Conservation (phyloP, 2,888 invertebrate genomes). For the Linnaemya vulpina region DNA sequence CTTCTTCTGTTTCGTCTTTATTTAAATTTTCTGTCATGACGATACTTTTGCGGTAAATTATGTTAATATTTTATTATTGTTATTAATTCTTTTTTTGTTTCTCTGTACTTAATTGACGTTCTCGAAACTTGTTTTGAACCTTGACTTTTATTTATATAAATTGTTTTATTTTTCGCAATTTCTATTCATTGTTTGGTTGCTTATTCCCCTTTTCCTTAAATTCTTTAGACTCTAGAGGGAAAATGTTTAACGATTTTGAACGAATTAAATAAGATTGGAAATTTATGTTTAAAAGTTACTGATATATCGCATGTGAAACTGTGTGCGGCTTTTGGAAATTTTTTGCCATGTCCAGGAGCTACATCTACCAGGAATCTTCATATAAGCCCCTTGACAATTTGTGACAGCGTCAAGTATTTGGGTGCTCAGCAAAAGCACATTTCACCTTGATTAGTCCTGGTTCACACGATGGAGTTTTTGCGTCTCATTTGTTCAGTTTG, state of each 20-base stretch:
- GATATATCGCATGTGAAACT: too few species aligned
- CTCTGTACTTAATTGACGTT: constrained; percentile 52
- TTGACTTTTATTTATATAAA: constrained; percentile 65
- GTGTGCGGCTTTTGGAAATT: too few species aligned
- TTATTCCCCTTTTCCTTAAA: constrained; percentile 16
- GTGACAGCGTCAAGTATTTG: too few species aligned
- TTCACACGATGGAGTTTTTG: too few species aligned
- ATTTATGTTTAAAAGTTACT: too few species aligned
- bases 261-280: too few species aligned
- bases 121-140: constrained; percentile 63
- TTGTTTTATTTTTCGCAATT: constrained; percentile 45
- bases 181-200: constrained; percentile 17
- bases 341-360: too few species aligned
- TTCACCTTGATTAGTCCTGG: too few species aligned
- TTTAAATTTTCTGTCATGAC: constrained; percentile 34
- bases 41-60: constrained; percentile 38
- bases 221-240: constrained; percentile 49
- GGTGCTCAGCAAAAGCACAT: too few species aligned
- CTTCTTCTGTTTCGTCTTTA: constrained; percentile 35
- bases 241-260: constrained; percentile 4
- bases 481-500: too few species aligned
- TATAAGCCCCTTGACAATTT: too few species aligned
- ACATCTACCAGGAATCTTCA: too few species aligned
- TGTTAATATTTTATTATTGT: constrained; percentile 12
- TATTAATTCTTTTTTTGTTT: neutral